phyloP scores from a whole-genome alignment of 2,797 vertebrate genomes.

The Parauchenoglanis punctatus region DNA sequence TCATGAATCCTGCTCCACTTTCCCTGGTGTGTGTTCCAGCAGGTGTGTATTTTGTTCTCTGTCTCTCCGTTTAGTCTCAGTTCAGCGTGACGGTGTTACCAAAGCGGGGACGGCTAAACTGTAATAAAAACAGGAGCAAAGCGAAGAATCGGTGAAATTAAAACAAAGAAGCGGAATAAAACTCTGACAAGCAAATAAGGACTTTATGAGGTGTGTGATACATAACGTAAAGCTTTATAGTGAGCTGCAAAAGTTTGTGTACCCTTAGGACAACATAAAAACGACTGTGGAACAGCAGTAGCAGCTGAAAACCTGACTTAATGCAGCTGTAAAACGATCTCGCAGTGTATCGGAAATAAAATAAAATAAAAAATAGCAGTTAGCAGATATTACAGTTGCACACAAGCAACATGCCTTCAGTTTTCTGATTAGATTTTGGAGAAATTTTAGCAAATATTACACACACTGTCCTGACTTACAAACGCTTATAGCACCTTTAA shows the following conservation, averaged over 20 bases:
- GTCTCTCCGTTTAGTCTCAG: slow-evolving; percentile 6
- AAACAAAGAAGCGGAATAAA: neutral
- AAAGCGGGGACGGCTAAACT: neutral
- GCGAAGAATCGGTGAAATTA: neutral
- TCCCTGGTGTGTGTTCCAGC: neutral
- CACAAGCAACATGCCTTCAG: neutral
- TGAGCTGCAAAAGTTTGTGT: neutral
- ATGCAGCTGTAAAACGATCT: neutral
- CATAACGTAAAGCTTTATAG: neutral
- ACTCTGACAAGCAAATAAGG: neutral
- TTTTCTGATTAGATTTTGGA: neutral
- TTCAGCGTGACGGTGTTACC: neutral
- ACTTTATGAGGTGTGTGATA: neutral
- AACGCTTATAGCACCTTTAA: neutral
- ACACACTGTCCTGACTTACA: neutral
- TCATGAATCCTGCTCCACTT: slow-evolving; percentile 8
- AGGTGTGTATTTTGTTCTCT: slow-evolving; percentile 26
- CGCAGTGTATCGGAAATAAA: neutral
- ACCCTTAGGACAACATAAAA: neutral
- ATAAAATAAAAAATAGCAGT: neutral
- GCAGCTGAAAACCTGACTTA: neutral
- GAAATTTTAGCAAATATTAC: neutral
- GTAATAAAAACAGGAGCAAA: neutral
- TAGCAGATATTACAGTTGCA: neutral
- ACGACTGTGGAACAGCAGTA: too few species aligned